Evolutionary conservation across 2,797 vertebrate species (phyloP).

Genomic region (Poecilia wingei): DNA sequence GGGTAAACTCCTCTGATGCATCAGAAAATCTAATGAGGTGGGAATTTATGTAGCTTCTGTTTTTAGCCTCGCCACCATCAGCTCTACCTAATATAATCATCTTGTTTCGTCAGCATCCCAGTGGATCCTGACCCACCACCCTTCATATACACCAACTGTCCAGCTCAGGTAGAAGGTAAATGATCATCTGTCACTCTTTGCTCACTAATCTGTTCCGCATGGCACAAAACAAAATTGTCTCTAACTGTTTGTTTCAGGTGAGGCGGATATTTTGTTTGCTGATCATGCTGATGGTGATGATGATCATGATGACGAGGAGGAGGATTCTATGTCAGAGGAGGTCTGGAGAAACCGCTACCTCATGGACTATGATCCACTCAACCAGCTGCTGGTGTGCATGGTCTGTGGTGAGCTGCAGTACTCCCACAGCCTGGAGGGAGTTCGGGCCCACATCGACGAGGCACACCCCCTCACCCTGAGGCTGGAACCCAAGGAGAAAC

Average conservation of each 20-base stretch:
- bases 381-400: constrained; percentile 91
- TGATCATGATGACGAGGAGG: constrained; percentile 43
- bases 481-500: constrained; percentile 80
- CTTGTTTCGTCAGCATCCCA: constrained; percentile 49
- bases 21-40: constrained; percentile 79
- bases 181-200: not conserved
- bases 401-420: constrained; percentile 89
- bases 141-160: constrained; percentile 41
- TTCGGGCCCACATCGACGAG: constrained; percentile 86
- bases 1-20: constrained; percentile 72
- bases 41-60: not conserved
- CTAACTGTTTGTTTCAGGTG: constrained; percentile 42
- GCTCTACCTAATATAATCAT: not conserved
- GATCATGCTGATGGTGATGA: constrained; percentile 42
- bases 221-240: not conserved
- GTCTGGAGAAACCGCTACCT: constrained; percentile 85
- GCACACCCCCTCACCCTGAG: constrained; percentile 85
- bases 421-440: constrained; percentile 84
- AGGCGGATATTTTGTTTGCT: constrained; percentile 47
- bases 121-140: constrained; percentile 37
- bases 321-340: constrained; percentile 53
- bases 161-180: constrained; percentile 68
- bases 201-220: accelerated
- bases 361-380: constrained; percentile 90
- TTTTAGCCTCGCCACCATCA: not conserved